phyloP scores from a whole-genome alignment of 2,797 vertebrate species.

The Poeciliopsis paucimaculata region DNA sequence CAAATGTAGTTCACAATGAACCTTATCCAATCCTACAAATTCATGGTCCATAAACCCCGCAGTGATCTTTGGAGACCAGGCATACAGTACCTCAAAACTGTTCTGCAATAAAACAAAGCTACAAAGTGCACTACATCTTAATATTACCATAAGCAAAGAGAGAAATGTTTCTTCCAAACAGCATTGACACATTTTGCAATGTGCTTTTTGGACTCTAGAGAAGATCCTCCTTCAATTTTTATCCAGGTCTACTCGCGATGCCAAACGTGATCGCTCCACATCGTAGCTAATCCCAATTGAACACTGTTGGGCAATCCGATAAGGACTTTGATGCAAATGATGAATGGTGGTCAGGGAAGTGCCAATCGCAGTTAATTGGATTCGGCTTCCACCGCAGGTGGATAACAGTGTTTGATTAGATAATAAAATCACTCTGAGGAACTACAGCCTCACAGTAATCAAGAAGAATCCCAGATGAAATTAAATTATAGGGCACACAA shows the following conservation, averaged over 20 bases:
- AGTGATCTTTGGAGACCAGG: not conserved
- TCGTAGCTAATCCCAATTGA: not conserved
- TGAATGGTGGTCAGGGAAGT: constrained; percentile 1
- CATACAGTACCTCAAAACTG: not conserved
- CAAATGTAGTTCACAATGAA: not conserved
- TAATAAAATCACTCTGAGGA: constrained; percentile 5
- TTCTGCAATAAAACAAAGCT: not conserved
- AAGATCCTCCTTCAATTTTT: not conserved
- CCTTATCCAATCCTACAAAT: not conserved
- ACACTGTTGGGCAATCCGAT: not conserved
- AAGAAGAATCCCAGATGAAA: not conserved
- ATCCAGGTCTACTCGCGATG: not conserved
- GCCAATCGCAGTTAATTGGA: constrained; percentile 7
- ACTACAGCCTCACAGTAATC: not conserved
- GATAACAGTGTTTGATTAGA: constrained; percentile 11
- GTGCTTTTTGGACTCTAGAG: not conserved
- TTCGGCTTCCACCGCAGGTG: constrained; percentile 7
- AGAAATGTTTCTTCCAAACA: not conserved
- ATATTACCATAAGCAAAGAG: not conserved
- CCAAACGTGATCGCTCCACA: not conserved
- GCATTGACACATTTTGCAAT: not conserved
- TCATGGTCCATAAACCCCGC: not conserved
- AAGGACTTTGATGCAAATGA: not conserved
- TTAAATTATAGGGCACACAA: not conserved
- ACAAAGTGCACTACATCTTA: not conserved